Base-by-base conservation (phyloP, 2,113 vertebrate genomes). In the Smithornis capensis region DNA sequence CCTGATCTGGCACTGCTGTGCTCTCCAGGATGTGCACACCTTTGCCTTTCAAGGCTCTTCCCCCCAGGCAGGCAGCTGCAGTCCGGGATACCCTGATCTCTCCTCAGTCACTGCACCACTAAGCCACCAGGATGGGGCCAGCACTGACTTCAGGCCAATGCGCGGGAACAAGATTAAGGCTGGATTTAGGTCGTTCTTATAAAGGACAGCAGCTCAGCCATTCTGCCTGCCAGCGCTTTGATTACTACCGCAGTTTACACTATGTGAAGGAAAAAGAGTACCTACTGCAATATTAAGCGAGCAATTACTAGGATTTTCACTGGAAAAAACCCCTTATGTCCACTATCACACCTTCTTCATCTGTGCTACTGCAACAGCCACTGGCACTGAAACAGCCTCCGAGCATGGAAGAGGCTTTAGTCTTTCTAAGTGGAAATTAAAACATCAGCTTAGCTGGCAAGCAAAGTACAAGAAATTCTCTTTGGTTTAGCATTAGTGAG, bases 1-100 rank as follows among this genome's bases (percentile, higher is more conserved):
- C 44, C 38, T 5, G 3, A 37, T 4, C 7, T 0, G 0, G 42
- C 60, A 2, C 27, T 13, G 40, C 31, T 12, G 5, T 0, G 0
- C 14, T 85, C 49, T 21, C 47, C 3, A 7, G 33, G 25, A 55
- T 0, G 4, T 16, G 31, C 4, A 6, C 50, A 19, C 1, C 0
- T 13, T 14, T 15, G 33, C 45, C 22, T 18, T 5, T 7, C 6
- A 5, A 11, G 1, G 28, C 42, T 70, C 47, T 18, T 49, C 1
- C 3, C 40, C 50, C 0, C 0, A 3, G 44, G 38, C 38, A 21
- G 71, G 70, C 0, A 1, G 50, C 57, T 25, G 56, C 0, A 2
- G 14, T 8, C 19, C 35, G 0, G 0, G 12, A 47, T 18, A n/a
- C 19, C 27, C 28, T 0, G 0, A 47, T 13, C 13, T 14, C 69